These are phyloP conservation scores for Danio albolineatus DNA, from an alignment of 2,797 vertebrate species.

Conservation along the genomic window DNA sequence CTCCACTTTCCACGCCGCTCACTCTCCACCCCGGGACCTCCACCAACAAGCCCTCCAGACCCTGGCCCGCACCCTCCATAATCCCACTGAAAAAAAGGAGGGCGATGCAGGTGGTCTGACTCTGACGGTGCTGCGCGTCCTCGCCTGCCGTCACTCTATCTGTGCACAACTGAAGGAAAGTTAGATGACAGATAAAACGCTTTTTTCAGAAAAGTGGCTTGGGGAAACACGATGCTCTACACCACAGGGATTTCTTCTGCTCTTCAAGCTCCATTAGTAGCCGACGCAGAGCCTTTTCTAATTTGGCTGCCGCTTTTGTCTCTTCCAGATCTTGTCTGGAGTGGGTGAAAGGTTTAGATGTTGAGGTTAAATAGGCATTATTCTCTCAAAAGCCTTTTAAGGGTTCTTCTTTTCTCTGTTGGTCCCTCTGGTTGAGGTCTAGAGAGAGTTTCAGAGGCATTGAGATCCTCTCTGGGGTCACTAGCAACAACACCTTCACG, in stretches of 20 bases:
- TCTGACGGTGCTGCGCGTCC: constrained; percentile 65
- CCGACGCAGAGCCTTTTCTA: constrained; percentile 57
- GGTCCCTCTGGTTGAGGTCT: constrained; percentile 6
- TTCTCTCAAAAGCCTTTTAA: constrained; percentile 40
- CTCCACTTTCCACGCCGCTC: constrained; percentile 83
- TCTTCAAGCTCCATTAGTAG: constrained; percentile 77
- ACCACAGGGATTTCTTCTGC: constrained; percentile 59
- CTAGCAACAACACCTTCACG: constrained; percentile 35
- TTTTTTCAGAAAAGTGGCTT: constrained; percentile 35
- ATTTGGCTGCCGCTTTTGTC: constrained; percentile 39
- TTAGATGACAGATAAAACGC: constrained; percentile 78
- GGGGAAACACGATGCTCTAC: constrained; percentile 65
- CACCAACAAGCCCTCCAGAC: constrained; percentile 65
- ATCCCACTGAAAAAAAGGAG: constrained; percentile 74
- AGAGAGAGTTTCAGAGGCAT: constrained; percentile 10
- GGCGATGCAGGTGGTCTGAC: constrained; percentile 80
- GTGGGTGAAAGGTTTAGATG: constrained; percentile 36
- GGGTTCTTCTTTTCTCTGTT: constrained; percentile 13
- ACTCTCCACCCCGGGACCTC: constrained; percentile 70
- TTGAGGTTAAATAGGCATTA: constrained; percentile 51
- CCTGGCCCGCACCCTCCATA: constrained; percentile 73
- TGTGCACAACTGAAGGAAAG: constrained; percentile 65
- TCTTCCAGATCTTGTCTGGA: constrained; percentile 44
- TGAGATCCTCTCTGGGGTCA: constrained; percentile 33
- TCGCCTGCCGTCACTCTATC: constrained; percentile 50